Conservation (phyloP, 2,113 vertebrate species). For the Mesembrinibis cayennensis region DNA sequence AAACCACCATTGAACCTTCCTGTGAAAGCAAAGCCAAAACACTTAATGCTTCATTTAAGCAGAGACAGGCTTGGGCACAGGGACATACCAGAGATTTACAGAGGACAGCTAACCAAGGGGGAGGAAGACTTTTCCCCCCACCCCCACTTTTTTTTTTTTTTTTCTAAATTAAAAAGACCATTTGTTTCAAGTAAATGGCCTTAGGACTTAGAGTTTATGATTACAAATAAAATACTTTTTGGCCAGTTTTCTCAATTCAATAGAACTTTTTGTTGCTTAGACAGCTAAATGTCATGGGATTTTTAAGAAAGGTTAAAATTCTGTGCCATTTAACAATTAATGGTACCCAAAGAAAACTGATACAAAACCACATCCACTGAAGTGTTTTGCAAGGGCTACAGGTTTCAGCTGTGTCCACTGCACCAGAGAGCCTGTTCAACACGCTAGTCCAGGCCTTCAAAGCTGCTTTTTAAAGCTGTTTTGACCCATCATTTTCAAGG, state of each 20-base stretch:
- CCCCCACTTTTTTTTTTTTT: background rate
- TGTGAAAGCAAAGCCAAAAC: background rate
- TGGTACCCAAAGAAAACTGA: constrained; percentile 22
- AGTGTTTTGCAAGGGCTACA: background rate
- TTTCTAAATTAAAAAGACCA: constrained; percentile 25
- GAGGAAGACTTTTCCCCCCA: background rate
- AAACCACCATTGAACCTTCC: background rate
- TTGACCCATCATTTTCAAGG: background rate
- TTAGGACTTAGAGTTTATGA: constrained; percentile 61
- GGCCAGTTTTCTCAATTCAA: constrained; percentile 58
- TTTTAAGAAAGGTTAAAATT: constrained; percentile 74
- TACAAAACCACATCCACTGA: constrained; percentile 30
- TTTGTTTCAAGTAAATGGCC: constrained; percentile 68
- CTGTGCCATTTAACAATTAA: constrained; percentile 41
- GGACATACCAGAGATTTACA: constrained; percentile 7
- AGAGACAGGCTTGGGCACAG: background rate
- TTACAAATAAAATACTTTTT: constrained; percentile 68
- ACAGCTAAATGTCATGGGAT: constrained; percentile 78
- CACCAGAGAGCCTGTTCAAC: background rate
- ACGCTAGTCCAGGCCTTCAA: background rate
- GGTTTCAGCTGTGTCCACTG: background rate
- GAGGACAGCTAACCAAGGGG: background rate
- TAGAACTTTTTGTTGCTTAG: constrained; percentile 74
- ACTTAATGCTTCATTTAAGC: background rate
- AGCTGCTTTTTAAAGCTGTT: background rate